A percentile compares a stretch with the other conserved stretches of the same genome.
Evolutionary conservation across 2,797 vertebrate species (phyloP).

Genomic region (Halcyon chelicuti): DNA sequence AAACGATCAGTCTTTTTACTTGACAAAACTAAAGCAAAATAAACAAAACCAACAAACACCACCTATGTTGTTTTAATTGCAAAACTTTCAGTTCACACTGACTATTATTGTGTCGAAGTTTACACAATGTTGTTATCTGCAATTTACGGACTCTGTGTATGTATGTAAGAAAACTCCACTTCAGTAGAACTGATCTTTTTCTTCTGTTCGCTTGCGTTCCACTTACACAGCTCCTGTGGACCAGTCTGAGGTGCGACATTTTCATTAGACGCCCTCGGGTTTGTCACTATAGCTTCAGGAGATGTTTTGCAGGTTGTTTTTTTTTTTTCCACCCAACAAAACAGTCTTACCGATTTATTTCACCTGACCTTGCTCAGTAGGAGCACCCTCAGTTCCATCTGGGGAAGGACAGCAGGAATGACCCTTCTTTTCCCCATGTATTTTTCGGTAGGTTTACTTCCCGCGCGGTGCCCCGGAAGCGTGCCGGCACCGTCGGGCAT

Average conservation of each 20-base stretch:
- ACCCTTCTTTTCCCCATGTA: neutral
- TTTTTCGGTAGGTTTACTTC: neutral
- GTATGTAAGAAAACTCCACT: neutral
- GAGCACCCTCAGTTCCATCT: neutral
- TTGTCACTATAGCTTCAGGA: neutral
- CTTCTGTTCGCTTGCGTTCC: neutral
- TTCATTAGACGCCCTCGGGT: neutral
- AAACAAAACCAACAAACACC: neutral
- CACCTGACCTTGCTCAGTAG: neutral
- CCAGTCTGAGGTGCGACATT: neutral
- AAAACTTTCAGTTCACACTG: neutral
- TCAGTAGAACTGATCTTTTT: neutral
- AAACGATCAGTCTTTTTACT: rapidly evolving
- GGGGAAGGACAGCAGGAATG: neutral
- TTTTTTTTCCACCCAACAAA: neutral
- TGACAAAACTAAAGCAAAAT: neutral
- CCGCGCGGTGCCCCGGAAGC: neutral
- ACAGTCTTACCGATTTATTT: neutral
- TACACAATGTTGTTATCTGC: neutral
- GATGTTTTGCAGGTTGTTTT: neutral
- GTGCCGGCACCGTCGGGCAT: neutral
- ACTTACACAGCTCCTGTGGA: rapidly evolving
- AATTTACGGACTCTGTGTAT: neutral
- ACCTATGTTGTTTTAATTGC: neutral
- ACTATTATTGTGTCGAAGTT: neutral